Evolutionary conservation across 2,797 vertebrate species (phyloP), one percentile per base, ranked within the genome.

Genomic region (Myioborus melanocephalus): DNA sequence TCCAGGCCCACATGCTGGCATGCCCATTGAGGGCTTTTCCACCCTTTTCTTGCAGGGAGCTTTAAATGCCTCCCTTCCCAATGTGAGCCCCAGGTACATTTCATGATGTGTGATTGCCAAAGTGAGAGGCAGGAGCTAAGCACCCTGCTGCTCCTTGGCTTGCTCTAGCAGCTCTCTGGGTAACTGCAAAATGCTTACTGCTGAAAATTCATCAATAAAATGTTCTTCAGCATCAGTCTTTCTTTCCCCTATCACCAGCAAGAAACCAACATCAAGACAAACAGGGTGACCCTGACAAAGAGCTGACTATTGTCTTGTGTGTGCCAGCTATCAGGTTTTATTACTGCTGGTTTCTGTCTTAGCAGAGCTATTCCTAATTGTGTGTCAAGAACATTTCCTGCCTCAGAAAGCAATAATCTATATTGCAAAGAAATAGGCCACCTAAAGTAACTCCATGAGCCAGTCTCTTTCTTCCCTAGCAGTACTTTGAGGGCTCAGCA

Each of bases 281-380:
- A 44, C 26, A 87, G 71, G 76, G 83, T 95, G 87, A 95, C 94
- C 89, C 91, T 92, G 89, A 91, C 46, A 91, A 93, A 94, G 9
- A 95, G 82, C 84, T 95, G 93, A 93, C 84, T 95, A 30, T 34
- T 69, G 46, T 20, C 12, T 73, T 93, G 27, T 39, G 28, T 61
- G 68, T 92, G 90, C 89, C 87, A 95, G 89, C 61, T 93, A 44
- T 82, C 64, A 68, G 59, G 64, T 71, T 95, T 94, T 92, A 79
- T 61, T 85, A 53, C 71, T 9, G 21, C 47, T 82, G 52, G 30
- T 94, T 93, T 93, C 68, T 89, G 28, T 46, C 59, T 69, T 80
- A 78, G 89, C 61, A 73, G 68, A 91, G 53, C 21, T 66, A 41
- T 60, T 94, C 43, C 41, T 93, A 90, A 83, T 68, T 83, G 73